Conservation (phyloP, 2,113 vertebrate species). For the Zosterops pallidus region DNA sequence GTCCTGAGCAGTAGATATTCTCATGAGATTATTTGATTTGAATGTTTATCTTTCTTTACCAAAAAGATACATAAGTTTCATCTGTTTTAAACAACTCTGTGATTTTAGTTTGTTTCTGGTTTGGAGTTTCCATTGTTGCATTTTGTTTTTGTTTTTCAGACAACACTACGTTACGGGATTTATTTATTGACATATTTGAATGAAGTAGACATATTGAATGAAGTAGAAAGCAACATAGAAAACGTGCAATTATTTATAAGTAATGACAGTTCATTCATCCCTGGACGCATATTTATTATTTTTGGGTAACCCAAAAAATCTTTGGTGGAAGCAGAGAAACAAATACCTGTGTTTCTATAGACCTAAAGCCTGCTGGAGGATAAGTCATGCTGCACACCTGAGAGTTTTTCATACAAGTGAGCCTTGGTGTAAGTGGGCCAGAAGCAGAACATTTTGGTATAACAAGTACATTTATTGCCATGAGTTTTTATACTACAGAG, state of each 20-base stretch:
- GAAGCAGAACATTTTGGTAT: slow-evolving; percentile 66
- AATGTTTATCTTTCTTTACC: not conserved
- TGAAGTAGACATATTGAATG: slow-evolving; percentile 56
- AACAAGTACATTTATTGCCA: slow-evolving; percentile 59
- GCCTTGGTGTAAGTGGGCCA: slow-evolving; percentile 66
- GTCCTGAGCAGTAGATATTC: not conserved
- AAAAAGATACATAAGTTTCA: not conserved
- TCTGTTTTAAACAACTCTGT: not conserved
- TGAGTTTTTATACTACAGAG: slow-evolving; percentile 72
- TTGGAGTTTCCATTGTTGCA: not conserved
- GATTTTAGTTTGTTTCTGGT: not conserved
- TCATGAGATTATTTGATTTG: not conserved
- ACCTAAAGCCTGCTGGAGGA: slow-evolving; percentile 57
- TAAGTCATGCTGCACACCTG: slow-evolving; percentile 52
- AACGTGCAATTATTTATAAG: slow-evolving; percentile 67
- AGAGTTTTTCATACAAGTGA: slow-evolving; percentile 72
- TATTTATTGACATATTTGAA: slow-evolving; percentile 50
- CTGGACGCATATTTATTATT: slow-evolving; percentile 77
- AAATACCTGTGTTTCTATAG: slow-evolving; percentile 63
- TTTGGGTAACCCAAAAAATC: slow-evolving; percentile 73
- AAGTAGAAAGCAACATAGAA: slow-evolving; percentile 58
- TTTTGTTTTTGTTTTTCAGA: slow-evolving; percentile 65
- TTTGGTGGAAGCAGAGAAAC: slow-evolving; percentile 75
- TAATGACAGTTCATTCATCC: slow-evolving; percentile 83
- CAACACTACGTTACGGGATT: slow-evolving; percentile 16